Evolutionary conservation across 1,140 invertebrate genomes (phyloP), one percentile per base, ranked within the genome.

Genomic region (Drosophila auraria): DNA sequence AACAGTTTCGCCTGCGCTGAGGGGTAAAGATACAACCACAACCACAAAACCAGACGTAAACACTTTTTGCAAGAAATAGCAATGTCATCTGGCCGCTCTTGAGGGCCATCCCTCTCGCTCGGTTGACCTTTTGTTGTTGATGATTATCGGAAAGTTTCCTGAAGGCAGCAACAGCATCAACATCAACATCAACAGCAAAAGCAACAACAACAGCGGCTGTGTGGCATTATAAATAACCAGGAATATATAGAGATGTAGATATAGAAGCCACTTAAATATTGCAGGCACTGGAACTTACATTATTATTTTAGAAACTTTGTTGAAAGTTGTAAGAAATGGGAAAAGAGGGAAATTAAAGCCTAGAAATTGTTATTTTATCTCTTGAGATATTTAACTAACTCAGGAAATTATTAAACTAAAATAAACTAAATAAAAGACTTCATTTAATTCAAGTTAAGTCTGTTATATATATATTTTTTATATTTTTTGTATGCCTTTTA

Each of bases 1-100:
- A 83, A 83, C 68, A 83, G 68, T 65, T 70, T 57, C 45, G 5
- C 23, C 2, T 40, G 30, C 12, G 40, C n/a, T 9, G 9, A 6
- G 15, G 9, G n/a, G 9, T 6, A 14, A 9, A n/a, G 12, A 11
- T 17, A 36, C n/a, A 25, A 45, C 63, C 63, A 63, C 66, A 83
- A 77, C 83, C 83, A 56, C 83, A 83, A 83, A 87, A 54, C 80
- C 83, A 80, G 80, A 87, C 76, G 77, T 80, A 87, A 84, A 86
- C 83, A 86, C 83, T 83, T 86, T 77, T 68, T n/a, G 57, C 38
- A 45, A 60, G 69, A 53, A 74, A 73, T 61, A 59, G 56, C 71
- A 73, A 61, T 73, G 71, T 73, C 71, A 74, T 61, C 45, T 57
- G 54, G 69, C 45, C 27, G 40, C 42, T 33, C 23, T 54, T 54